A percentile compares a stretch with the other conserved stretches of the same genome.
Conservation (phyloP, 1,140 invertebrate genomes). For the Habropoda laboriosa region DNA sequence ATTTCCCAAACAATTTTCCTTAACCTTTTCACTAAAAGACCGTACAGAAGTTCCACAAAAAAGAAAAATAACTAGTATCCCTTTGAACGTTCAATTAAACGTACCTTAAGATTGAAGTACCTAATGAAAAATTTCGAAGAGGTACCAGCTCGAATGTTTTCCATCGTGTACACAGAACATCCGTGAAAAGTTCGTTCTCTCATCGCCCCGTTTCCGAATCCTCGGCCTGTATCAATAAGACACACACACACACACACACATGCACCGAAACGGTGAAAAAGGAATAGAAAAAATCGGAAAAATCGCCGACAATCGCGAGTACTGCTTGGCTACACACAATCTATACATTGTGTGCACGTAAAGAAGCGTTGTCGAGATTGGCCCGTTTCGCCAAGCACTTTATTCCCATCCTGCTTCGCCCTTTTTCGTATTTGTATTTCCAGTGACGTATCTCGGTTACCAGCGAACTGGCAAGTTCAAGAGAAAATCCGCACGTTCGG, state of each 20-base stretch:
- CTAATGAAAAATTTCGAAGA: neutral
- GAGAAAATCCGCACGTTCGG: slow-evolving; percentile 28
- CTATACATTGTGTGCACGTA: slow-evolving; percentile 40
- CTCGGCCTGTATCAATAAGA: neutral
- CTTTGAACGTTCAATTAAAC: too few species aligned
- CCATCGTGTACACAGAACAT: neutral
- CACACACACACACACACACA: neutral
- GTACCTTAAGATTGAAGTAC: too few species aligned
- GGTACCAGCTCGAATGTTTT: neutral
- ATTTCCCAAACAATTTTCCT: too few species aligned
- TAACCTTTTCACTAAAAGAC: too few species aligned
- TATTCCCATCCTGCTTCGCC: slow-evolving; percentile 36
- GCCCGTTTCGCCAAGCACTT: slow-evolving; percentile 33
- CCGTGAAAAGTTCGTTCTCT: neutral
- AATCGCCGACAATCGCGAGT: neutral
- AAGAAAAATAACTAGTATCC: too few species aligned
- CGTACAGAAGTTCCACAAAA: too few species aligned
- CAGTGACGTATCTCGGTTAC: slow-evolving; percentile 13
- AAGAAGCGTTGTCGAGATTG: slow-evolving; percentile 43
- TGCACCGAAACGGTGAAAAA: neutral
- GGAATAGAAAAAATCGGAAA: neutral
- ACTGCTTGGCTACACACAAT: slow-evolving; percentile 22
- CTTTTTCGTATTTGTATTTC: slow-evolving; percentile 48
- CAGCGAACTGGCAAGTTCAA: neutral
- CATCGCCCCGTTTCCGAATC: neutral